Evolutionary conservation across 30 jellyfish, hydroid and myxozoan species (phyloP), one percentile per base, ranked within the genome.

Genomic region (Aurelia aurita): DNA sequence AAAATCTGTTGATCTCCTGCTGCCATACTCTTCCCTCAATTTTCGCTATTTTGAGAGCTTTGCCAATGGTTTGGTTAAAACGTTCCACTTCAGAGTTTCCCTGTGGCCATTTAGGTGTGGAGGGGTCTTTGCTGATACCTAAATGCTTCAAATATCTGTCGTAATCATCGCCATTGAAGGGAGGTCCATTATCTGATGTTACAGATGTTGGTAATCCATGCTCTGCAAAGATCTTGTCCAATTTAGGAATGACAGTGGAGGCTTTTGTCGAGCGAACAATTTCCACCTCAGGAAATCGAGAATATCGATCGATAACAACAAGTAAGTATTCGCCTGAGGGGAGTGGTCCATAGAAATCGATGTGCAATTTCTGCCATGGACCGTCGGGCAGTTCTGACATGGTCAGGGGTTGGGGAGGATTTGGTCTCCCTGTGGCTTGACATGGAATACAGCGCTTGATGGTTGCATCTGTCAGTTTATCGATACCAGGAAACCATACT

Each of bases 111-210:
- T 47, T 10, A 11, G 79, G 86, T 78, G 82, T 78, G n/a, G 35
- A n/a, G 19, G 82, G 32, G 31, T 32, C 43, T 26, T 32, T 31
- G 12, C 61, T 20, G 69, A 78, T 47, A 20, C 86, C 89, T 34
- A 78, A 29, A 18, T 18, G 14, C 51, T 57, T 58, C 51, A 44
- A 29, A 34, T 47, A 78, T 18, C 69, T 19, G 16, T 29, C 13
- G 62, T 59, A 58, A 14, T 78, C 91, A 63, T 64, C 45, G 74
- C 87, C 88, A 78, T 66, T 32, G 43, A 43, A 67, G 11, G 91
- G 89, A 18, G 91, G 91, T 65, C 91, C 89, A 44, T 72, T 83
- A 51, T 69, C 93, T 19, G 80, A 5, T 5, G 9, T 84, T 2
- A 83, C 3, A 20, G 44, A 18, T 27, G 29, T 81, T 7, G 78